Conservation (phyloP, 2,797 vertebrate genomes). For the Galaxias olidus region DNA sequence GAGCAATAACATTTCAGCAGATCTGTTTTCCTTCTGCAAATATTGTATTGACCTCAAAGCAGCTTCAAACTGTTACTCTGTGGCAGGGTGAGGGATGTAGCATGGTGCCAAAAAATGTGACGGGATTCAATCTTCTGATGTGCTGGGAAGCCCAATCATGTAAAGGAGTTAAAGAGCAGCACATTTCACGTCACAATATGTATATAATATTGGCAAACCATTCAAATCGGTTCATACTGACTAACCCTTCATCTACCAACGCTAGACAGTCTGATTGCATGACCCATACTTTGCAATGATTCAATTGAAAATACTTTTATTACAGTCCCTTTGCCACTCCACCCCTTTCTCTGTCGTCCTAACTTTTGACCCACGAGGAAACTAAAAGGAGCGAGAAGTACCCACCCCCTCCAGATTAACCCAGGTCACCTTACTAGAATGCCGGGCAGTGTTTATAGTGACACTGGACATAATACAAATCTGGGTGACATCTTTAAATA, state of each 20-base stretch:
- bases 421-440: constrained; percentile 13
- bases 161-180: not conserved
- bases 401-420: not conserved
- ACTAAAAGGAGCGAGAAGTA: too few relatives aligned
- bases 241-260: too few relatives aligned
- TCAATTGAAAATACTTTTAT: too few relatives aligned
- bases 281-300: too few relatives aligned
- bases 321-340: not conserved
- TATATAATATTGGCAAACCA: too few relatives aligned
- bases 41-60: constrained; percentile 1
- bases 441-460: constrained; percentile 38
- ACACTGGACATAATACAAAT: constrained; percentile 40
- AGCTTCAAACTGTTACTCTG: constrained; percentile 24
- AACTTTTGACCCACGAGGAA: not conserved
- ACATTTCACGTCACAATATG: too few relatives aligned
- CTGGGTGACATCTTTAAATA: constrained; percentile 40
- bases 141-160: not conserved
- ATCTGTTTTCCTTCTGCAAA: constrained; percentile 14
- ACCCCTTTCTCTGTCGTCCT: constrained; percentile 15
- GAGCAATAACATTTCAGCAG: constrained; percentile 15
- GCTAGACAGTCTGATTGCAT: too few relatives aligned
- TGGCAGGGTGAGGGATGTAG: constrained; percentile 9
- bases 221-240: too few relatives aligned
- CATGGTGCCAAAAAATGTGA: not conserved
- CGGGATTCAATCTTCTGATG: too few relatives aligned